Conservation (phyloP, 1,140 invertebrate genomes). For the Atta texana region DNA sequence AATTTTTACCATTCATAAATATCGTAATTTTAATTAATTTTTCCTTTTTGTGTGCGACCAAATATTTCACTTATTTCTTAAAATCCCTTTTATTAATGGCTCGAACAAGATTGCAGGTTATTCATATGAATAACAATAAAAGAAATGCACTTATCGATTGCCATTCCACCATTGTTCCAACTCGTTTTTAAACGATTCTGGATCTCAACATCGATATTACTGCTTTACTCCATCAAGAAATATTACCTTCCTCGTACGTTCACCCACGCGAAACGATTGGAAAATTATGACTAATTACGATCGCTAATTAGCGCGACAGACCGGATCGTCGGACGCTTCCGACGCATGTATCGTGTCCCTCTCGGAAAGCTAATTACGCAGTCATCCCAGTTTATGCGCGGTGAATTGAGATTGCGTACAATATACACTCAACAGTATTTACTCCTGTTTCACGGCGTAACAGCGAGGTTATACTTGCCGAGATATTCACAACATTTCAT, state of each 20-base stretch:
- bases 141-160: not conserved
- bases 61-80: not conserved
- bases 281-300: slow-evolving; percentile 37
- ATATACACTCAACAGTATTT: not conserved
- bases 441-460: not conserved
- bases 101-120: not conserved
- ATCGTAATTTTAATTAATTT: not conserved
- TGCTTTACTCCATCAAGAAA: not conserved
- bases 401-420: not conserved
- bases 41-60: not conserved
- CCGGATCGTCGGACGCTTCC: slow-evolving; percentile 21
- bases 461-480: not conserved
- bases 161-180: not conserved
- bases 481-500: too few relatives aligned
- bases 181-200: not conserved
- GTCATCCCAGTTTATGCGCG: not conserved
- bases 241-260: not conserved
- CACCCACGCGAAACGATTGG: not conserved
- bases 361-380: slow-evolving; percentile 14
- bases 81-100: not conserved
- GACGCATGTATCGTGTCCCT: not conserved
- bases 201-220: not conserved
- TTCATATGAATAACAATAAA: not conserved
- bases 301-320: slow-evolving; percentile 46
- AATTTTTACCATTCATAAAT: not conserved